Conservation (phyloP, 2,797 vertebrate genomes). For the Oophaga sylvatica region DNA sequence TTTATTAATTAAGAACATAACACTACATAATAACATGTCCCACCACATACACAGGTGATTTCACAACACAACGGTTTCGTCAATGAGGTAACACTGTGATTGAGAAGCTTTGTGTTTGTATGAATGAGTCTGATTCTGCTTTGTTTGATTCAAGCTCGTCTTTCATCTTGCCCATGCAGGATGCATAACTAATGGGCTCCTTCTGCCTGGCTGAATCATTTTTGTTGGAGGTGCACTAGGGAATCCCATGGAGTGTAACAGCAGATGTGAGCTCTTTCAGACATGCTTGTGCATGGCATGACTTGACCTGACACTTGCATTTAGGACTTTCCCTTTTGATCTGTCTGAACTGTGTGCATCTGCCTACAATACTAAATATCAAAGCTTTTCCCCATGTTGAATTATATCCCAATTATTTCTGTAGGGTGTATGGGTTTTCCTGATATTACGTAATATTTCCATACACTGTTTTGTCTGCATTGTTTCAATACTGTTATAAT, state of each 20-base stretch:
- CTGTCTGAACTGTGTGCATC: constrained; percentile 64
- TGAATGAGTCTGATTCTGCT: constrained; percentile 13
- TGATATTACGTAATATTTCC: neutral
- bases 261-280: constrained; percentile 55
- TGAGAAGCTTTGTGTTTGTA: constrained; percentile 15
- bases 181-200: constrained; percentile 15
- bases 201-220: constrained; percentile 12
- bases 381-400: neutral
- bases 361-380: constrained; percentile 69
- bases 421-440: neutral
- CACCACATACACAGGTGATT: neutral
- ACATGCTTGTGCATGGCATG: constrained; percentile 66
- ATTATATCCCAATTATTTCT: constrained; percentile 26
- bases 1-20: neutral
- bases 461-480: neutral
- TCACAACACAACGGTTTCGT: neutral
- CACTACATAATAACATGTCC: neutral
- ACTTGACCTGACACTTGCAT: constrained; percentile 66
- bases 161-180: neutral
- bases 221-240: constrained; percentile 58
- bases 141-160: neutral
- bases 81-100: neutral
- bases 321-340: constrained; percentile 62
- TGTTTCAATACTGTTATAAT: neutral
- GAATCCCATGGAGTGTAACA: constrained; percentile 60